Evolutionary conservation across 92 coral and sea anemone species (phyloP), one percentile per base, ranked within the genome.

Genomic region (Zoanthus sansibaricus): DNA sequence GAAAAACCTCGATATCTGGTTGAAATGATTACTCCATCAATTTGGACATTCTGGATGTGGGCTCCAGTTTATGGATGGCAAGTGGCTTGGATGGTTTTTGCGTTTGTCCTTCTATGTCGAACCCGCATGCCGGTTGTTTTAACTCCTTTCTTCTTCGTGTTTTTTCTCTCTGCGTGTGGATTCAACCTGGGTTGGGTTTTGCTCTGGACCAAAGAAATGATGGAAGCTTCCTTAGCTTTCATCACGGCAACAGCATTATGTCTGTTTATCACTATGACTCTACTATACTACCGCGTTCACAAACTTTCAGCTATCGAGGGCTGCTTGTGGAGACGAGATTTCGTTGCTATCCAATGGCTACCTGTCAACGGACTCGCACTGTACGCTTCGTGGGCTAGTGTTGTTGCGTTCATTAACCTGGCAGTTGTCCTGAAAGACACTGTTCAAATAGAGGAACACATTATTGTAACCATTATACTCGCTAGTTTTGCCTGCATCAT

Each of bases 21-120:
- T 62, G 85, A 80, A 15, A 86, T 89, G 75, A 89, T 95, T 56
- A 93, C 98, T 32, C 98, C 98, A 10, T 87, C 90, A 11, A 77
- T 86, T 83, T 95, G 98, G 98, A 91, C 96, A 0, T 90, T 95
- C 88, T 93, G 96, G 98, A 92, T 92, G 20, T 95, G 96, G 98
- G 93, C 94, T 3, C 92, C 92, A 1, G 98, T 95, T 48, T 92
- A 89, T 31, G 98, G 94, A 21, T 95, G 98, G 98, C 96, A 94
- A 73, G 71, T 91, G 15, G 88, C 89, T 6, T 95, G 98, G 98
- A 77, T 95, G 84, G 62, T 91, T 71, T 93, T 93, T 76, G 91
- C 96, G 3, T 91, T 93, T 6, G 82, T 89, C 25, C 48, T 91
- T 46, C 93, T 94, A 69, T 95, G 98, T 76, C 96, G 98, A 15